These are phyloP conservation scores for Petaurus breviceps DNA, from an alignment of 2,113 vertebrate genomes.

Conservation along the genomic window DNA sequence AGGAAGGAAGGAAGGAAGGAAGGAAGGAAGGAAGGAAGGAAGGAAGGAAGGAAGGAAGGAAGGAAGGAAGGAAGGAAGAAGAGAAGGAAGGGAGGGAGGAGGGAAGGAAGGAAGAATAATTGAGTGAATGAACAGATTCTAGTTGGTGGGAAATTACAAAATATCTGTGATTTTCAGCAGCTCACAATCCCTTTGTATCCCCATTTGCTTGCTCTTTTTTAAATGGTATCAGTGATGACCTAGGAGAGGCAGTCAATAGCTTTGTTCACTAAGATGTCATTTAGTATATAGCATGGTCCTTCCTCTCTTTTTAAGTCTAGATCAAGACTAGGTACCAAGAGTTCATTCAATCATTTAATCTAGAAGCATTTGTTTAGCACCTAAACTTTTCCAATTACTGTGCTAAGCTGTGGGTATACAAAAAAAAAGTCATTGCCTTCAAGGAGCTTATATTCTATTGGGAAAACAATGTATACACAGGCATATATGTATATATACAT, in stretches of 20 bases:
- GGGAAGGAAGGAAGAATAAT: not conserved
- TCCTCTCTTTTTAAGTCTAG: not conserved
- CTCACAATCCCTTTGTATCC: not conserved
- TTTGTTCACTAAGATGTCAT: not conserved
- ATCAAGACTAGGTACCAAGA: not conserved
- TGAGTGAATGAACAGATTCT: not conserved
- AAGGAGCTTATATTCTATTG: no score
- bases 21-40: not conserved
- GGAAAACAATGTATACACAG: no score
- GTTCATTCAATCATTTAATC: not conserved
- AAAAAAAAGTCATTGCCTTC: no score
- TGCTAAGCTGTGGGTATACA: no score
- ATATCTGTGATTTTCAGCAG: not conserved
- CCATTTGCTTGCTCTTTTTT: not conserved
- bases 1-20: not conserved
- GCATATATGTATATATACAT: no score
- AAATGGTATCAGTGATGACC: not conserved
- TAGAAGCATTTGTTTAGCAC: not conserved
- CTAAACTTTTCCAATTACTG: not conserved
- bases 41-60: not conserved
- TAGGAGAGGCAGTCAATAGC: not conserved
- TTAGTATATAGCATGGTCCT: not conserved
- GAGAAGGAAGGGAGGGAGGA: no score
- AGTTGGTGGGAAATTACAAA: not conserved
- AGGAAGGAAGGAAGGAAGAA: no score